A percentile compares a stretch with the other conserved stretches of the same genome.
phyloP scores from a whole-genome alignment of 2,888 invertebrate species.

The Oegoconia quadripuncta region DNA sequence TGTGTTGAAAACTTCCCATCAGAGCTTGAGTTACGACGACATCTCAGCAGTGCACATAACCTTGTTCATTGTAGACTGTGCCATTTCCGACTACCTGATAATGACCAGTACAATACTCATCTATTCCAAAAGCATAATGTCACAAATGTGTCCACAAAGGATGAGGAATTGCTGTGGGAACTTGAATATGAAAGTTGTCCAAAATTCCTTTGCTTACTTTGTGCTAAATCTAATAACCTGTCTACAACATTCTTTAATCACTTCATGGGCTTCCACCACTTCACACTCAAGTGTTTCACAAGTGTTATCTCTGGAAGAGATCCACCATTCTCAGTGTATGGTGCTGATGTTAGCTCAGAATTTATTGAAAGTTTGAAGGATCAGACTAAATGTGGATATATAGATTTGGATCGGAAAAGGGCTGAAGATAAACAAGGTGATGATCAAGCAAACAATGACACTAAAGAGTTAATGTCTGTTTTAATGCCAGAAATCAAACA shows the following conservation, averaged over 20 bases:
- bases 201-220: slow-evolving; percentile 58
- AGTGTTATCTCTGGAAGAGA: slow-evolving; percentile 55
- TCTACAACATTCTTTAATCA: slow-evolving; percentile 58
- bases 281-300: slow-evolving; percentile 67
- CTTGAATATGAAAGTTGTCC: slow-evolving; percentile 44
- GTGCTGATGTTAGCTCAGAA: slow-evolving; percentile 57
- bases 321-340: slow-evolving; percentile 54
- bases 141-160: slow-evolving; percentile 43
- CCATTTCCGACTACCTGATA: slow-evolving; percentile 57
- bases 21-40: slow-evolving; percentile 48
- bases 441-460: slow-evolving; percentile 18
- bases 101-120: slow-evolving; percentile 58
- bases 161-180: slow-evolving; percentile 55
- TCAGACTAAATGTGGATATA: slow-evolving; percentile 50
- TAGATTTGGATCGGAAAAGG: slow-evolving; percentile 43
- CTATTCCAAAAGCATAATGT: slow-evolving; percentile 65
- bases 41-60: slow-evolving; percentile 51
- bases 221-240: slow-evolving; percentile 49
- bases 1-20: slow-evolving; percentile 53
- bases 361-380: slow-evolving; percentile 57
- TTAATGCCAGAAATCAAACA: slow-evolving; percentile 37
- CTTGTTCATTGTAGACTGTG: slow-evolving; percentile 68
- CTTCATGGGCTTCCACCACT: slow-evolving; percentile 67
- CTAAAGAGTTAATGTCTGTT: slow-evolving; percentile 29
- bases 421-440: slow-evolving; percentile 4